Conservation (phyloP, 2,888 invertebrate species). For the Sesamia inferens region DNA sequence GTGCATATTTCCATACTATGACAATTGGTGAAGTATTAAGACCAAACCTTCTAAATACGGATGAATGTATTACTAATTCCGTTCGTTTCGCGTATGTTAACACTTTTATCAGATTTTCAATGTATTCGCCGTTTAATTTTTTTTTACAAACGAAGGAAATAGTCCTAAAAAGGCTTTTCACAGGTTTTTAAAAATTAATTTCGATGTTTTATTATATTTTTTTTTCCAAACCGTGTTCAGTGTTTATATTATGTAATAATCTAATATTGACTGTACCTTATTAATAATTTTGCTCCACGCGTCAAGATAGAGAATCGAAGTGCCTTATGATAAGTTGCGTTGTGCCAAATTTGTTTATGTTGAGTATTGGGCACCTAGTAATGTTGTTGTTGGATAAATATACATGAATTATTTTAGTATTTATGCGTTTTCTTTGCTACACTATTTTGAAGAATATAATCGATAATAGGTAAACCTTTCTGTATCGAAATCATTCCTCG, state of each 20-base stretch:
- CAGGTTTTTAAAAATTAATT: not conserved
- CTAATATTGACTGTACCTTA: conserved; percentile 39
- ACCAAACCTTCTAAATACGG: no score
- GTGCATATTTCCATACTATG: no score
- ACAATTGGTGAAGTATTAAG: no score
- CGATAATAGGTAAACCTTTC: no score
- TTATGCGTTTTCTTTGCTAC: conserved; percentile 42
- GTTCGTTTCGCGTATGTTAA: not conserved
- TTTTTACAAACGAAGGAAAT: not conserved
- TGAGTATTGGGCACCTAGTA: conserved; percentile 40
- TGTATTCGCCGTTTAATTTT: conserved; percentile 19
- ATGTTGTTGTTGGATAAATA: conserved; percentile 61
- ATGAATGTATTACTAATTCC: not conserved
- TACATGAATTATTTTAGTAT: conserved; percentile 58
- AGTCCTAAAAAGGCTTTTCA: conserved; percentile 4
- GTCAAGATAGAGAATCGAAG: conserved; percentile 49
- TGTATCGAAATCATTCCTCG: no score
- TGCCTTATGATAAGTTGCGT: conserved; percentile 60
- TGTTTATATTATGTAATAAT: conserved; percentile 4
- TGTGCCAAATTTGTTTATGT: conserved; percentile 59
- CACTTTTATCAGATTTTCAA: not conserved
- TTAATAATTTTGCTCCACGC: conserved; percentile 41
- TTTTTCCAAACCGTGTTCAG: conserved; percentile 25
- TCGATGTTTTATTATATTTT: not conserved
- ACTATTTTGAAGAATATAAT: no score